A percentile compares a stretch with the other conserved stretches of the same genome.
Evolutionary conservation across 1,140 invertebrate species (phyloP).

Genomic region (Cydia pomonella): DNA sequence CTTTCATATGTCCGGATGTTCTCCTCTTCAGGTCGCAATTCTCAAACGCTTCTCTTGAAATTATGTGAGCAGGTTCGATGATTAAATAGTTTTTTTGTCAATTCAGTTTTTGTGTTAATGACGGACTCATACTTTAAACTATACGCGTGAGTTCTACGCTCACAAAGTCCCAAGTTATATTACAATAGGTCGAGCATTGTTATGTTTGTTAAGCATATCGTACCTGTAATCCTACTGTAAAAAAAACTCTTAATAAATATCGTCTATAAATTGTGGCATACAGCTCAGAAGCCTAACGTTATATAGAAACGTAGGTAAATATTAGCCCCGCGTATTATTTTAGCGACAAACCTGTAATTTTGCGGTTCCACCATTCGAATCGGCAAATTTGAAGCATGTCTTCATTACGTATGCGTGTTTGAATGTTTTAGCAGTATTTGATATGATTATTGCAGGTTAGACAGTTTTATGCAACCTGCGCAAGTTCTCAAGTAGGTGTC

Average conservation of each 20-base stretch:
- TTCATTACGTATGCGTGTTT: slow-evolving; percentile 39
- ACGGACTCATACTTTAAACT: too few species aligned
- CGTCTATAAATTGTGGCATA: not conserved
- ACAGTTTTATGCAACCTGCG: slow-evolving; percentile 18
- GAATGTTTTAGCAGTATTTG: slow-evolving; percentile 32
- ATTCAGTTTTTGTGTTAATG: too few species aligned
- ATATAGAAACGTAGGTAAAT: not conserved
- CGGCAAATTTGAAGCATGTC: slow-evolving; percentile 43
- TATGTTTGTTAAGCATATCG: too few species aligned
- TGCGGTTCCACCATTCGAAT: slow-evolving; percentile 35
- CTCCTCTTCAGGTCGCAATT: too few species aligned
- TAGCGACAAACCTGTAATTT: slow-evolving; percentile 34
- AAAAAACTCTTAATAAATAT: not conserved
- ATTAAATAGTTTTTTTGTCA: too few species aligned
- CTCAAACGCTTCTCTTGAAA: too few species aligned
- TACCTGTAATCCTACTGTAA: too few species aligned
- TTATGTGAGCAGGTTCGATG: too few species aligned
- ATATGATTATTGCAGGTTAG: not conserved
- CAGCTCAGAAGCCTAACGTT: not conserved
- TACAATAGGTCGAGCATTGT: too few species aligned
- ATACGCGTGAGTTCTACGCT: too few species aligned
- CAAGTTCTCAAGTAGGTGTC: not conserved
- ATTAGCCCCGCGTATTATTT: slow-evolving; percentile 7
- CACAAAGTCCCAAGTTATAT: too few species aligned
- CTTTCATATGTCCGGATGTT: too few species aligned